Evolutionary conservation across 2,113 vertebrate genomes (phyloP), one percentile per base, ranked within the genome.

Genomic region (Myotis lucifugus): DNA sequence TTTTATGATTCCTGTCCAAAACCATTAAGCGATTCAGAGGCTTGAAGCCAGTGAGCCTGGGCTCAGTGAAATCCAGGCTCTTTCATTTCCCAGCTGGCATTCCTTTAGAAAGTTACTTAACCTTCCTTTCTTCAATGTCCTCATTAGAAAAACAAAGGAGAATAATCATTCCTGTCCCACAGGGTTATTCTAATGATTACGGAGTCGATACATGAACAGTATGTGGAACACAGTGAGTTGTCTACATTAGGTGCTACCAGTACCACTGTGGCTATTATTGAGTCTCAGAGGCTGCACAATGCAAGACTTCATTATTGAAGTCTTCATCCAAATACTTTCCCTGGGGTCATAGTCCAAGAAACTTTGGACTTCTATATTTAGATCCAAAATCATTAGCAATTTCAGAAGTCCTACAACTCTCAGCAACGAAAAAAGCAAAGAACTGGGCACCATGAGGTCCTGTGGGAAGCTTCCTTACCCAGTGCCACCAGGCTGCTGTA

Each of bases 401-500:
- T 88, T 88, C 37, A 70, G 50, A 91, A 19, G 81, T 37, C 21
- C 13, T 40, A 48, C 0, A 46, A 42, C 25, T 46, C 46, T 42
- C 19, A 74, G 50, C 17, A 72, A 85, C 25, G 42, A 29, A 61
- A 12, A 46, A 25, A 42, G 18, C 37, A 21, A 18, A 11, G 14
- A 40, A 25, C 0, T 76, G 32, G 73, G 19, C 46, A 56, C 10
- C n/a, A 1, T 1, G 8, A 34, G 64, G 37, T 13, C 64, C 42
- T 52, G 34, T 12, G 23, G 50, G 67, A 29, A 79, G 9, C 23
- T 37, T 34, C 88, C 81, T 97, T 92, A 97, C 97, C 96, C 66
- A 97, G 52, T 0, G 92, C 93, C 18, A 95, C 78, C 0, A 97
- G 72, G 73, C 89, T 94, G 77, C 94, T 66, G 0, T 95, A 97